Base-by-base conservation (phyloP, 1,140 invertebrate species). In the Drosophila busckii region DNA sequence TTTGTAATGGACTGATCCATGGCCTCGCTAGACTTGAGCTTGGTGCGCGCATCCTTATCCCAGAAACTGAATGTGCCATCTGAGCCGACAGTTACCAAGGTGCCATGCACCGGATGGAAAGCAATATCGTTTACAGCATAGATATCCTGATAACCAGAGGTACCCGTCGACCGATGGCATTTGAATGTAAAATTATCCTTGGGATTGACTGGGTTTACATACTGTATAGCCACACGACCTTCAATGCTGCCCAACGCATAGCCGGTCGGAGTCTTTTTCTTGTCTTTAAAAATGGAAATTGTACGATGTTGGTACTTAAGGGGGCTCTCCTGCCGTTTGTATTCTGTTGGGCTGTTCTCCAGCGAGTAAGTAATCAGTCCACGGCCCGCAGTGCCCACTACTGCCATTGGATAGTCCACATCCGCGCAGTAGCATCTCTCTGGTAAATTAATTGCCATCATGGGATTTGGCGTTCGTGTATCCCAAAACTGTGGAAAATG, bases 141-240 rank as follows among this genome's bases (percentile, higher is more conserved):
- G 46, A 92, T 92, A 60, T 92, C 91, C 93, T 97, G 85, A 34
- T 88, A 89, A 38, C 80, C 52, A 5, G 75, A 90, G 26, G 93
- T 90, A 10, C 95, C 96, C 87, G 96, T 96, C 0, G 96, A 96
- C 13, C 98, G 91, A 88, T 99, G 98, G 89, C 98, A 99, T 89
- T 99, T 99, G 86, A 99, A 99, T 1, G 98, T 99, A 87, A 99
- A 99, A 88, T 99, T 99, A 76, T 99, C 98, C 88, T 99, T 99
- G 1, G 97, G 95, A 89, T 96, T 98, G 10, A 91, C 88, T 3
- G 97, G 92, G 87, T 95, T 97, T 0, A 98, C 93, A 87, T 98
- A 98, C 80, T 99, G 97, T 76, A 99, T 98, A 15, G 97, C 97
- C 1, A 99, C 97, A 28, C 97, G 91, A 23, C 96, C 96, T 88